Evolutionary conservation across 2,113 vertebrate species (phyloP), one percentile per base, ranked within the genome.

Genomic region (Paralichthys olivaceus): DNA sequence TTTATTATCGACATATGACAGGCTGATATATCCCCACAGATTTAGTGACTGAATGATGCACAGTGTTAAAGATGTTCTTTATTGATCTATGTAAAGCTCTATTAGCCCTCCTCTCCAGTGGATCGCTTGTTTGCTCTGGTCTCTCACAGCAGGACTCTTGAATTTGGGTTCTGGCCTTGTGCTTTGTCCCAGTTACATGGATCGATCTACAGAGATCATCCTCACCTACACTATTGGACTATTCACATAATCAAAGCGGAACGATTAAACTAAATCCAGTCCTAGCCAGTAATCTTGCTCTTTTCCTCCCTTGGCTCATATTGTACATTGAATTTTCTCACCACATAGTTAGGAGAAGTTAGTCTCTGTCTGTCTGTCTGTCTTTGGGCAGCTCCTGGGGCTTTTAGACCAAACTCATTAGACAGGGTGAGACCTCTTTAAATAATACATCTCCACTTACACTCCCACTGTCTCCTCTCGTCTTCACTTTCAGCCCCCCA

Each of bases 401-500:
- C 90, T 90, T 89, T 91, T 85, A 90, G 91, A 91, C 88, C 90
- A 93, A 92, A 91, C 89, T 93, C 90, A 93, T 93, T 91, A 93
- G 90, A 93, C 75, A 82, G 87, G 90, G 90, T 93, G 91, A 93
- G 90, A 92, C 91, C 92, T 89, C 86, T 92, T 93, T 93, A 93
- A 93, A 93, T 92, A 93, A 93, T 93, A 93, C 89, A 93, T 91
- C 81, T 81, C 81, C 79, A 85, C 88, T 90, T 87, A 87, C 88
- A 89, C 86, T 83, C 77, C 69, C 69, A 81, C 86, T 26, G 67
- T 88, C 85, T 85, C 75, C 69, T 79, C 77, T 88, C 68, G 71
- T 84, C 72, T 69, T 68, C 64, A 75, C 77, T 84, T 84, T 75
- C 55, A 81, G 57, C 61, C 66, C 61, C 49, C 49, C 49, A 17